phyloP scores from a whole-genome alignment of 2,797 vertebrate species.

The Gouania willdenowi region DNA sequence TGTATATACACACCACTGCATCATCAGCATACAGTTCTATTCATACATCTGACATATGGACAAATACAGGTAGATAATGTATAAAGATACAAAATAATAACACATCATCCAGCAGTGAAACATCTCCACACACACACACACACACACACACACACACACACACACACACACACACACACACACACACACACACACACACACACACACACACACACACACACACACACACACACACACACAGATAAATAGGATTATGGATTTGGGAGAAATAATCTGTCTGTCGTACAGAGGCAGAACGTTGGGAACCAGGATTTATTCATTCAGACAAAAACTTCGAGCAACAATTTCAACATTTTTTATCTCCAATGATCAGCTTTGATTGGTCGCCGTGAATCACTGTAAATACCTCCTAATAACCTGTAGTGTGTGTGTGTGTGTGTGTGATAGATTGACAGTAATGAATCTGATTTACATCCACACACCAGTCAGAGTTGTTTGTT shows the following conservation, averaged over 20 bases:
- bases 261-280: slow-evolving; percentile 73
- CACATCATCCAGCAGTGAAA: slow-evolving; percentile 61
- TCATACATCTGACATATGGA: too few species aligned
- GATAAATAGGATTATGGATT: slow-evolving; percentile 78
- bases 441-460: slow-evolving; percentile 66
- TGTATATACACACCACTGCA: too few species aligned
- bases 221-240: too few species aligned
- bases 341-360: slow-evolving; percentile 40
- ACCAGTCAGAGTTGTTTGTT: slow-evolving; percentile 63
- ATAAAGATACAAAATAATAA: too few species aligned
- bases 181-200: slow-evolving; percentile 2
- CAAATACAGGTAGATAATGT: too few species aligned
- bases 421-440: too few species aligned
- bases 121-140: slow-evolving; percentile 35
- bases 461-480: slow-evolving; percentile 70
- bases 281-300: slow-evolving; percentile 56
- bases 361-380: slow-evolving; percentile 57
- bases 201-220: slow-evolving; percentile 9
- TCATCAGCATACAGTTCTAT: too few species aligned
- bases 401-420: slow-evolving; percentile 68
- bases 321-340: slow-evolving; percentile 45
- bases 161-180: slow-evolving; percentile 1
- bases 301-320: slow-evolving; percentile 52
- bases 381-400: slow-evolving; percentile 50
- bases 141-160: slow-evolving; percentile 11